These are phyloP conservation scores for Trialeurodes vaporariorum DNA, from an alignment of 1,140 invertebrate species.

Conservation along the genomic window DNA sequence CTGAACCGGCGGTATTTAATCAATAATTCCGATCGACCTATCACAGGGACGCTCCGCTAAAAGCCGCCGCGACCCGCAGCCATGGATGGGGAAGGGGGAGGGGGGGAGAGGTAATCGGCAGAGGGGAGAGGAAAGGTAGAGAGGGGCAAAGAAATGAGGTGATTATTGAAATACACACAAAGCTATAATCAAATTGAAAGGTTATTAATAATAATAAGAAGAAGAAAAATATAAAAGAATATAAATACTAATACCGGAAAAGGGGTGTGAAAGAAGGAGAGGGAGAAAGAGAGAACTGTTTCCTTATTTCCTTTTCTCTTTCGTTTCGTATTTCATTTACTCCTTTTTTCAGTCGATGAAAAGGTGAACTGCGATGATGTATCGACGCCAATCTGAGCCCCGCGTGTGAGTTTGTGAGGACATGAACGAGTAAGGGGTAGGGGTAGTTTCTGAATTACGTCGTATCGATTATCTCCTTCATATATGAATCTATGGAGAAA, in stretches of 20 bases:
- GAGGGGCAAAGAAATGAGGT: neutral
- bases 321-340: neutral
- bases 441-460: too few species aligned
- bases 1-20: neutral
- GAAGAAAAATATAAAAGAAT: slow-evolving; percentile 1
- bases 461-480: too few species aligned
- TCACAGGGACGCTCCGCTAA: neutral
- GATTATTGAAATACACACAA: slow-evolving; percentile 1
- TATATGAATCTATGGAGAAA: too few species aligned
- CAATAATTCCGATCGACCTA: neutral
- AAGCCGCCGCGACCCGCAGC: neutral
- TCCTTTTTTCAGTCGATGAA: too few species aligned
- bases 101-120: neutral
- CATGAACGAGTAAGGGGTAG: too few species aligned
- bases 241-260: neutral
- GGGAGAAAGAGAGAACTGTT: neutral
- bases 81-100: neutral
- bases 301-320: neutral
- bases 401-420: too few species aligned
- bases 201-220: slow-evolving; percentile 1
- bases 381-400: too few species aligned
- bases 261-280: neutral
- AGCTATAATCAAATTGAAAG: slow-evolving; percentile 1
- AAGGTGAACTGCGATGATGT: too few species aligned
- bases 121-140: neutral